A percentile compares a stretch with the other conserved stretches of the same genome.
These are phyloP conservation scores for Corythoichthys haematopterus DNA, from an alignment of 2,113 vertebrate species.

Conservation along the genomic window DNA sequence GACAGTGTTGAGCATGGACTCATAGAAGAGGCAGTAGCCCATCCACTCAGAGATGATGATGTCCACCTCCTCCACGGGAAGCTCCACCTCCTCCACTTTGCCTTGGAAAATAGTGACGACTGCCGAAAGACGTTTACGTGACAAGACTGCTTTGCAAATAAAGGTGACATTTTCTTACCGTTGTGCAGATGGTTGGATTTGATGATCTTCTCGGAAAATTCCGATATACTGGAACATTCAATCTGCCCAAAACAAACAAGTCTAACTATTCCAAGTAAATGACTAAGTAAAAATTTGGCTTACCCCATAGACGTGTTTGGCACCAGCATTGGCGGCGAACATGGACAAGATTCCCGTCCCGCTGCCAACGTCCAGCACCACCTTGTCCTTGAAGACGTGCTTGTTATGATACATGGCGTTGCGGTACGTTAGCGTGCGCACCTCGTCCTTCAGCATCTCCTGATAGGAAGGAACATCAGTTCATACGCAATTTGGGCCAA, in stretches of 20 bases:
- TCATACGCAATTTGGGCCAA: constrained; percentile 48
- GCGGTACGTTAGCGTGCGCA: constrained; percentile 91
- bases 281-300: neutral
- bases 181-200: constrained; percentile 95
- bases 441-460: constrained; percentile 98
- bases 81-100: constrained; percentile 96
- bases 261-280: too few relatives aligned
- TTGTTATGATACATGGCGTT: constrained; percentile 99
- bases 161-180: constrained; percentile 73
- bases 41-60: constrained; percentile 99
- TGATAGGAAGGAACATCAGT: constrained; percentile 43
- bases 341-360: constrained; percentile 95
- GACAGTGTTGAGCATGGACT: constrained; percentile 98
- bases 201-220: constrained; percentile 98
- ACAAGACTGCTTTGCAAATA: constrained; percentile 36
- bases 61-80: constrained; percentile 94
- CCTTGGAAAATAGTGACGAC: constrained; percentile 98
- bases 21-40: constrained; percentile 98
- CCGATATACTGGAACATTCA: constrained; percentile 97
- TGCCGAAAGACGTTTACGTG: constrained; percentile 52
- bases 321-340: constrained; percentile 96
- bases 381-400: constrained; percentile 95
- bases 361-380: constrained; percentile 93
- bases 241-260: constrained; percentile 74
- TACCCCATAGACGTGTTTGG: constrained; percentile 96